phyloP scores from a whole-genome alignment of 2,797 vertebrate species.

The Meriones psammophilus region DNA sequence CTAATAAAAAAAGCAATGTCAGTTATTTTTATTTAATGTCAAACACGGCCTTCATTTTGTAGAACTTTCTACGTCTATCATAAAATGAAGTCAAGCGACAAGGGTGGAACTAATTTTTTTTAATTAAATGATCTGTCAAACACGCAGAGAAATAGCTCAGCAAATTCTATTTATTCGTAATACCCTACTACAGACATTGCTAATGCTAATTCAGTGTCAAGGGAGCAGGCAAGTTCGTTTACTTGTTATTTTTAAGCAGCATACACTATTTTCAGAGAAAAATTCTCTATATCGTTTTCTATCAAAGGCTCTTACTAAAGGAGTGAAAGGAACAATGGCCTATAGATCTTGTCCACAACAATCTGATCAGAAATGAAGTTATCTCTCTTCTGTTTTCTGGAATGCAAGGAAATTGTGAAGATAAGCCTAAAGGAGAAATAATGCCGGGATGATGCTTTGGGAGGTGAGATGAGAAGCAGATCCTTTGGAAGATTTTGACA shows the following conservation, averaged over 20 bases:
- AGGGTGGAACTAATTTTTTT: background rate
- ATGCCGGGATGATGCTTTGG: background rate
- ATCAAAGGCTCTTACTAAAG: background rate
- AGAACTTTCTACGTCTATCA: background rate
- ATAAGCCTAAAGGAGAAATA: background rate
- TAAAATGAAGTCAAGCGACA: conserved; percentile 45
- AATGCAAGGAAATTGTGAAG: conserved; percentile 11
- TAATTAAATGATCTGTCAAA: conserved; percentile 43
- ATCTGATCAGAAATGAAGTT: conserved; percentile 20
- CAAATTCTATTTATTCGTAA: background rate
- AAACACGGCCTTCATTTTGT: background rate
- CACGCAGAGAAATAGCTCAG: background rate
- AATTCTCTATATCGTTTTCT: background rate
- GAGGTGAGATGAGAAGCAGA: background rate
- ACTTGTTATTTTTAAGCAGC: background rate
- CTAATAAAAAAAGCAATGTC: conserved; percentile 17
- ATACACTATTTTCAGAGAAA: background rate
- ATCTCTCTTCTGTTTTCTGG: background rate
- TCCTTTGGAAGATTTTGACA: background rate
- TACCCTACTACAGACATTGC: background rate
- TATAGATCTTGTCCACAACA: background rate
- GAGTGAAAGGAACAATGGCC: background rate
- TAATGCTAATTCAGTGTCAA: background rate
- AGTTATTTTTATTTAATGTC: background rate
- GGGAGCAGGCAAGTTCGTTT: background rate